Percentiles rank a stretch among this genome's conserved stretches.
These are phyloP conservation scores for Maniola hyperantus DNA, from an alignment of 2,888 invertebrate species.

Conservation along the genomic window DNA sequence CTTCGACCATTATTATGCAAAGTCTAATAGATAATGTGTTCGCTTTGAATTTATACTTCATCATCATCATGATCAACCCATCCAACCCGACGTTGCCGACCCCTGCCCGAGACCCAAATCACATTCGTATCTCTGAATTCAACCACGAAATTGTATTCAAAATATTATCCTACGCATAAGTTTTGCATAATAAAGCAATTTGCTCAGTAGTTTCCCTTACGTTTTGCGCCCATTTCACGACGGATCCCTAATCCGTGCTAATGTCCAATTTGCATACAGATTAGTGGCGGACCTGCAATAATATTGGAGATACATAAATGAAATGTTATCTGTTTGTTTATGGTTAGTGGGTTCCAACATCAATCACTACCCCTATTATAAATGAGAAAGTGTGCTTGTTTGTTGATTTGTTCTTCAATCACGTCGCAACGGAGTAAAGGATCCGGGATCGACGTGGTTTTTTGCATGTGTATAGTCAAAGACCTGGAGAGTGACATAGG, in stretches of 20 bases:
- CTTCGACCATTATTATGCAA: too few species aligned
- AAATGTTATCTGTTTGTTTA: slow-evolving; percentile 16
- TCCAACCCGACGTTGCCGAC: too few species aligned
- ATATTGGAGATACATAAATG: slow-evolving; percentile 6
- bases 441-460: too few species aligned
- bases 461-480: too few species aligned
- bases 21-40: too few species aligned
- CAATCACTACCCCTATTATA: too few species aligned
- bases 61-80: too few species aligned
- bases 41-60: too few species aligned
- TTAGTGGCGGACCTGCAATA: slow-evolving; percentile 9
- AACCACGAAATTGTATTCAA: slow-evolving; percentile 13
- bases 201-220: slow-evolving; percentile 34
- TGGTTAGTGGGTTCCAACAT: background rate
- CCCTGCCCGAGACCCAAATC: background rate
- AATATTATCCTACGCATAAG: slow-evolving; percentile 31
- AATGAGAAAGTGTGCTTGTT: too few species aligned
- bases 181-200: slow-evolving; percentile 42
- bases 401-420: too few species aligned
- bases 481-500: too few species aligned
- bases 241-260: slow-evolving; percentile 38
- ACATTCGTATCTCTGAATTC: background rate
- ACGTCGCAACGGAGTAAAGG: too few species aligned
- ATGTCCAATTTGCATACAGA: slow-evolving; percentile 39
- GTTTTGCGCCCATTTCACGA: slow-evolving; percentile 30